A percentile compares a stretch with the other conserved stretches of the same genome.
Conservation (phyloP, 2,888 invertebrate genomes). For the Lasius platythorax region DNA sequence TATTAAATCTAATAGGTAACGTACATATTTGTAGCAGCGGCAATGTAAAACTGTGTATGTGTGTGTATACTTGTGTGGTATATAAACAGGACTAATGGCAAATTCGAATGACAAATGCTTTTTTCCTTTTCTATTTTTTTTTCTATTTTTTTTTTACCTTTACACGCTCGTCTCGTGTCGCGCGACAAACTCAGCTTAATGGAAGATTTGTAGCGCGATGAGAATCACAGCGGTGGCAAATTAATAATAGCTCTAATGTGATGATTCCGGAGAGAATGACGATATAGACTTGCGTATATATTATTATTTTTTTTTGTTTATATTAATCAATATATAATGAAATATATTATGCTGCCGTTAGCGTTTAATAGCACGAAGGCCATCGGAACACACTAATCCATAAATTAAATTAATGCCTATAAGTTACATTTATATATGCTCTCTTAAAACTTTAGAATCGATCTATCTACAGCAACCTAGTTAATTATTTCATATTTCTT, state of each 20-base stretch:
- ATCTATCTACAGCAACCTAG: constrained; percentile 77
- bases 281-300: constrained; percentile 11
- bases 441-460: constrained; percentile 73
- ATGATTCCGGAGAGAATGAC: constrained; percentile 59
- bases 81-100: constrained; percentile 17
- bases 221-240: constrained; percentile 55
- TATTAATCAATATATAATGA: constrained; percentile 44
- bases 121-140: not conserved
- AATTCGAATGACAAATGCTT: constrained; percentile 16
- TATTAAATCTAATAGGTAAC: constrained; percentile 50
- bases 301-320: constrained; percentile 22
- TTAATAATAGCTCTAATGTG: constrained; percentile 63
- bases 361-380: constrained; percentile 69
- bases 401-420: constrained; percentile 75
- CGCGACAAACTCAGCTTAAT: constrained; percentile 51
- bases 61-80: not conserved
- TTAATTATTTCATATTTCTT: constrained; percentile 66
- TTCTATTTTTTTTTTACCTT: not conserved
- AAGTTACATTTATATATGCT: constrained; percentile 70
- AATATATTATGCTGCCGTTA: constrained; percentile 75
- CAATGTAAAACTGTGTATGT: constrained; percentile 24
- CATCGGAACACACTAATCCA: constrained; percentile 71
- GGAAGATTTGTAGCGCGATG: constrained; percentile 52
- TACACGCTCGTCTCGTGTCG: not conserved
- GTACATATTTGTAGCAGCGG: constrained; percentile 50